Conservation (phyloP, 2,888 invertebrate genomes). For the Chrysomela aeneicollis region DNA sequence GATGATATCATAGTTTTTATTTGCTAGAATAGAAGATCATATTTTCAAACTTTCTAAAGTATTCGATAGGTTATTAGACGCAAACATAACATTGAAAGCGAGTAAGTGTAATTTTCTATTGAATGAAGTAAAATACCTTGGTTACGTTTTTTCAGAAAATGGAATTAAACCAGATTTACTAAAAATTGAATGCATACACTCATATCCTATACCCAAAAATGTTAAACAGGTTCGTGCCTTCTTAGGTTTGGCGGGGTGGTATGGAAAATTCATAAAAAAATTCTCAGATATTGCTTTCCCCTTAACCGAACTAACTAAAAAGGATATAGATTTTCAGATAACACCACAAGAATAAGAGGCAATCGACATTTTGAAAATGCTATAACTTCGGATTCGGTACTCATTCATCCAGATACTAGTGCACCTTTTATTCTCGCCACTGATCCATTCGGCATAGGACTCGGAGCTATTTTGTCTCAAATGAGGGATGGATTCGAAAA, state of each 20-base stretch:
- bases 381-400: too few species aligned
- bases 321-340: conserved; percentile 39
- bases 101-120: too few species aligned
- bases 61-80: too few species aligned
- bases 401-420: too few species aligned
- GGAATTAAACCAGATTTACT: conserved; percentile 35
- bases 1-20: too few species aligned
- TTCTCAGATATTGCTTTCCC: conserved; percentile 35
- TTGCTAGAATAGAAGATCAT: conserved; percentile 3
- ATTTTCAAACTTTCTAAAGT: conserved; percentile 3
- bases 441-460: too few species aligned
- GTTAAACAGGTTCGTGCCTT: conserved; percentile 35
- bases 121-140: conserved; percentile 3
- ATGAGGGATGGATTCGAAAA: too few species aligned
- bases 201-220: conserved; percentile 27
- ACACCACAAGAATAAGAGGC: conserved; percentile 42
- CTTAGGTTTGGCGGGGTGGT: conserved; percentile 39
- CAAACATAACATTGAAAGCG: too few species aligned
- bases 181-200: conserved; percentile 29
- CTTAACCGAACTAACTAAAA: conserved; percentile 31
- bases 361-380: conserved; percentile 53
- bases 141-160: conserved; percentile 29
- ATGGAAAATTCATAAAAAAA: conserved; percentile 31
- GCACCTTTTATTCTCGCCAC: too few species aligned
- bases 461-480: too few species aligned